Evolutionary conservation across 2,113 vertebrate species (phyloP).

Genomic region (Aspiorhynchus laticeps): DNA sequence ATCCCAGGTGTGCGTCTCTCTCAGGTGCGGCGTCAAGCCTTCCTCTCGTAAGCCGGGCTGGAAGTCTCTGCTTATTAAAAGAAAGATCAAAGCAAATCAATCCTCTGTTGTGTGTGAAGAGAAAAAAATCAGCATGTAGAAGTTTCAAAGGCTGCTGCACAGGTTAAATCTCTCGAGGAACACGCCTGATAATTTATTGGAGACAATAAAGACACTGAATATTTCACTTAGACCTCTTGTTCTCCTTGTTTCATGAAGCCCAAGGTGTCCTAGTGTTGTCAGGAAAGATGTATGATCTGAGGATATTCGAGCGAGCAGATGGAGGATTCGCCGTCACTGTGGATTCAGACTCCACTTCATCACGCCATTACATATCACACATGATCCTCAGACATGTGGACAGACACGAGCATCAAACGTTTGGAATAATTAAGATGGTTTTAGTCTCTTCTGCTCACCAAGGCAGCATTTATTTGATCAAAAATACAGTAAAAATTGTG

Average conservation of each 20-base stretch:
- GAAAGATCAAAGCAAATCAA: constrained; percentile 74
- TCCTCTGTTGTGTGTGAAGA: constrained; percentile 63
- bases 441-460: not conserved
- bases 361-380: not conserved
- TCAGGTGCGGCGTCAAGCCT: constrained; percentile 74
- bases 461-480: not conserved
- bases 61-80: constrained; percentile 76
- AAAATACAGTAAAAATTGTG: not conserved
- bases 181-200: constrained; percentile 74
- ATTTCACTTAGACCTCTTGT: constrained; percentile 70
- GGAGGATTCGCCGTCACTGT: not conserved
- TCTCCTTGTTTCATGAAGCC: constrained; percentile 63
- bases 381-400: not conserved
- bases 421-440: not conserved
- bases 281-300: constrained; percentile 12
- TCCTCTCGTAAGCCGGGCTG: constrained; percentile 67
- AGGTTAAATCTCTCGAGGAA: constrained; percentile 70
- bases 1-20: constrained; percentile 69
- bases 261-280: constrained; percentile 54
- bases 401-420: not conserved
- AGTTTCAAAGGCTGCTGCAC: constrained; percentile 70
- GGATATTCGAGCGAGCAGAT: not conserved
- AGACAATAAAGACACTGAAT: constrained; percentile 73
- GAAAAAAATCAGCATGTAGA: constrained; percentile 65
- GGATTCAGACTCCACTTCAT: constrained; percentile 16